Percentiles rank a stretch among this genome's conserved stretches.
phyloP scores from a whole-genome alignment of 2,113 vertebrate genomes.

The Neogale vison region DNA sequence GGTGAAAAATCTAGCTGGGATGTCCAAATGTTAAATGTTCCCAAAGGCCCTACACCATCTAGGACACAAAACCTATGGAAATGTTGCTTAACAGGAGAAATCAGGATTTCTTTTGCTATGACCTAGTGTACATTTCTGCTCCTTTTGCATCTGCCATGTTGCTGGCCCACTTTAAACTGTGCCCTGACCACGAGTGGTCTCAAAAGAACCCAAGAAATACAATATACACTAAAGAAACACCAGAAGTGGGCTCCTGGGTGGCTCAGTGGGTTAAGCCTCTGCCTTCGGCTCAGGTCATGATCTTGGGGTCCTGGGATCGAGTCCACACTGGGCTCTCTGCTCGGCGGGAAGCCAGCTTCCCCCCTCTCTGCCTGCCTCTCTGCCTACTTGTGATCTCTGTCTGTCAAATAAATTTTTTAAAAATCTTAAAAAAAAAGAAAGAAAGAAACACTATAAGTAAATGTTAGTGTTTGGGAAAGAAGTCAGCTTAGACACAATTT shows the following conservation, averaged over 20 bases:
- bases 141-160: constrained; percentile 21
- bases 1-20: background rate
- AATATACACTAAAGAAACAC: background rate
- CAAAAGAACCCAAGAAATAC: constrained; percentile 29
- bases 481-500: background rate
- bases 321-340: too few species aligned
- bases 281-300: too few species aligned
- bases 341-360: too few species aligned
- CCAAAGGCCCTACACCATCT: background rate
- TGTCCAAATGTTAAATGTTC: background rate
- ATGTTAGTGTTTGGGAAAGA: background rate
- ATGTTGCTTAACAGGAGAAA: background rate
- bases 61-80: background rate
- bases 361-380: too few species aligned
- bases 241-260: too few species aligned
- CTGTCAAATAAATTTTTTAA: too few species aligned
- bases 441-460: background rate
- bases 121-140: constrained; percentile 35
- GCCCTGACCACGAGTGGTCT: constrained; percentile 45
- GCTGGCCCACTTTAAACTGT: constrained; percentile 69
- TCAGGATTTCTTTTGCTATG: background rate
- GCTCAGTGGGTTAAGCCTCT: too few species aligned
- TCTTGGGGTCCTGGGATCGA: too few species aligned
- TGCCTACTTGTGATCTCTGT: too few species aligned
- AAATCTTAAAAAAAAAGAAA: too few species aligned